Evolutionary conservation across 2,888 invertebrate genomes (phyloP).

Genomic region (Agapostemon virescens): DNA sequence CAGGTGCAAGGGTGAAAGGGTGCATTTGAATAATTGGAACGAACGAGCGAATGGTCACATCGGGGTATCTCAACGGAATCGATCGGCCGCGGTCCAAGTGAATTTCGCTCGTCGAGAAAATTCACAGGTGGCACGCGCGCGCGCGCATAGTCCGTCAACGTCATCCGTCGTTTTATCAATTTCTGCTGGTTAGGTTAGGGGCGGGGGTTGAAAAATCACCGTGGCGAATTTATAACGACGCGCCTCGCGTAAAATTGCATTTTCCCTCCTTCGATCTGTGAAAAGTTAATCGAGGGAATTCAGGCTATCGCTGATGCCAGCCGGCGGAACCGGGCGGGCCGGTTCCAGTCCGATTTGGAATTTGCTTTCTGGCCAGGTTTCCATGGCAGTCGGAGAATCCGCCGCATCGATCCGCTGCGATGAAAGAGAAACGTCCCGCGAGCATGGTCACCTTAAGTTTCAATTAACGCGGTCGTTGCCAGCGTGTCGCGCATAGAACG

Average conservation of each 20-base stretch:
- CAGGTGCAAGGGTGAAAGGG: constrained; percentile 68
- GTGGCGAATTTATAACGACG: constrained; percentile 17
- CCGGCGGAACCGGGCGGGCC: constrained; percentile 15
- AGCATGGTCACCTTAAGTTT: not conserved
- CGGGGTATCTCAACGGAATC: constrained; percentile 45
- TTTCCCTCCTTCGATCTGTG: constrained; percentile 25
- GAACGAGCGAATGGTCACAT: constrained; percentile 61
- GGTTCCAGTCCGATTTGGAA: constrained; percentile 41
- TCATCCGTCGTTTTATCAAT: not conserved
- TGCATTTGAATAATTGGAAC: constrained; percentile 77
- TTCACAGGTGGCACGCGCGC: not conserved
- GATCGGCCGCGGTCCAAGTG: constrained; percentile 44
- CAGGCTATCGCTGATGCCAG: constrained; percentile 2
- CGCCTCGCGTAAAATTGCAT: constrained; percentile 1
- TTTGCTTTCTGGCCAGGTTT: constrained; percentile 20
- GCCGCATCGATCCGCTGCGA: not conserved
- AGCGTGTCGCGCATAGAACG: not conserved
- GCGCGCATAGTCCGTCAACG: not conserved
- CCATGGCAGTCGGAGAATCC: not conserved
- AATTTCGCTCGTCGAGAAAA: constrained; percentile 44
- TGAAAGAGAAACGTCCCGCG: constrained; percentile 3
- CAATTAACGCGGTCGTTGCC: not conserved
- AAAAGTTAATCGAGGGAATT: constrained; percentile 30
- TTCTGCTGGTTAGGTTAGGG: too few relatives aligned
- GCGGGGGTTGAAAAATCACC: not conserved